Evolutionary conservation across 2,888 invertebrate genomes (phyloP).

Genomic region (Coleophora deauratella): DNA sequence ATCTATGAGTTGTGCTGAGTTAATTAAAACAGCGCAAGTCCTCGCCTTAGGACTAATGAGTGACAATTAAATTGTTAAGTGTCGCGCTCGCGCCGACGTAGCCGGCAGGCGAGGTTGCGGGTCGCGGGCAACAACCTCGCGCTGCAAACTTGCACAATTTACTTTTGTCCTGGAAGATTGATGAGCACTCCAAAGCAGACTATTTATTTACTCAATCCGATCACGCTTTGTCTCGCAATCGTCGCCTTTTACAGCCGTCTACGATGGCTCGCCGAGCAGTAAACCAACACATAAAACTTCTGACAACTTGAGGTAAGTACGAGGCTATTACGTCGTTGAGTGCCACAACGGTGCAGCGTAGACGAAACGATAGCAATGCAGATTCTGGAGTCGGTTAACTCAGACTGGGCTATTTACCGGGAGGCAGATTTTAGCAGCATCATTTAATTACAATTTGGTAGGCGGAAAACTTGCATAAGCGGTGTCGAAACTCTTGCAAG

Average conservation of each 20-base stretch:
- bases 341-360: slow-evolving; percentile 18
- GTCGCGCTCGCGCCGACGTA: slow-evolving; percentile 60
- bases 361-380: slow-evolving; percentile 30
- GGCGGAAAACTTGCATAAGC: slow-evolving; percentile 37
- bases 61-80: slow-evolving; percentile 67
- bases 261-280: slow-evolving; percentile 43
- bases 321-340: slow-evolving; percentile 18
- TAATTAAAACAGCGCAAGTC: slow-evolving; percentile 52
- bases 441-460: slow-evolving; percentile 58
- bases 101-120: slow-evolving; percentile 43
- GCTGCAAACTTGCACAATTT: slow-evolving; percentile 58
- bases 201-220: slow-evolving; percentile 68
- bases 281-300: slow-evolving; percentile 52
- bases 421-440: slow-evolving; percentile 40
- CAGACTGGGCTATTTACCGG: slow-evolving; percentile 36
- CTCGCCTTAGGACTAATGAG: slow-evolving; percentile 62
- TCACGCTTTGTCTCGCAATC: slow-evolving; percentile 65
- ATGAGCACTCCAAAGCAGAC: slow-evolving; percentile 59
- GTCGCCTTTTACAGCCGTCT: slow-evolving; percentile 54
- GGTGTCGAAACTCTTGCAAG: slow-evolving; percentile 35
- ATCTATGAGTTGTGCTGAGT: slow-evolving; percentile 48
- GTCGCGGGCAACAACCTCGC: slow-evolving; percentile 55
- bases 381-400: slow-evolving; percentile 36
- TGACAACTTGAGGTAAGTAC: slow-evolving; percentile 30
- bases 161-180: slow-evolving; percentile 61